Percentiles rank a stretch among this genome's conserved stretches.
Conservation (phyloP, 2,888 invertebrate species). For the Oasisia sp. region DNA sequence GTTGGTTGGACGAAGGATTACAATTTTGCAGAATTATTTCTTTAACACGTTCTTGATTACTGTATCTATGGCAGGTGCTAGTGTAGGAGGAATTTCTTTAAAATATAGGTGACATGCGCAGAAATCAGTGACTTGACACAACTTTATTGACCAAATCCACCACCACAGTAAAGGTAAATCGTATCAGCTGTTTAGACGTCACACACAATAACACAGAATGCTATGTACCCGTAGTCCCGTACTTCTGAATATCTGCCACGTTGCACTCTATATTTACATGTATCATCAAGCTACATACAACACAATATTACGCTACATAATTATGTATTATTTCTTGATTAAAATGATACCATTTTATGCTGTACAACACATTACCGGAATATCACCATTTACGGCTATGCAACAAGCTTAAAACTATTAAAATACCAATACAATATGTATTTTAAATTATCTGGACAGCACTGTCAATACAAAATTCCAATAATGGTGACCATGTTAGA, state of each 20-base stretch:
- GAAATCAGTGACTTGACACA: not conserved
- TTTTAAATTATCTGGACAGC: not conserved
- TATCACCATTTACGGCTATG: not conserved
- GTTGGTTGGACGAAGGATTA: not conserved
- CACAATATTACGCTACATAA: not conserved
- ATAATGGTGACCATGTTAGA: not conserved
- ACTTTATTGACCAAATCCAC: conserved; percentile 7
- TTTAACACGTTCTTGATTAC: not conserved
- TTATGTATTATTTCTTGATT: not conserved
- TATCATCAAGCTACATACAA: not conserved
- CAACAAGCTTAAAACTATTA: not conserved
- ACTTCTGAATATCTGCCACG: not conserved
- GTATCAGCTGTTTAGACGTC: not conserved
- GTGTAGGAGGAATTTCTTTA: not conserved
- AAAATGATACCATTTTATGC: not conserved
- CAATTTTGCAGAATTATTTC: not conserved
- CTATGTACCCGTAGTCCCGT: not conserved
- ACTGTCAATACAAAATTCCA: not conserved
- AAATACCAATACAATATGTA: not conserved
- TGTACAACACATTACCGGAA: not conserved
- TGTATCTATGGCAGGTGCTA: not conserved
- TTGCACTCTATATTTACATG: not conserved
- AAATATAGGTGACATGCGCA: not conserved
- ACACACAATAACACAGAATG: not conserved
- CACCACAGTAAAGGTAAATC: not conserved